These are phyloP conservation scores for Cephus cinctus DNA, from an alignment of 1,140 invertebrate species.

Conservation along the genomic window DNA sequence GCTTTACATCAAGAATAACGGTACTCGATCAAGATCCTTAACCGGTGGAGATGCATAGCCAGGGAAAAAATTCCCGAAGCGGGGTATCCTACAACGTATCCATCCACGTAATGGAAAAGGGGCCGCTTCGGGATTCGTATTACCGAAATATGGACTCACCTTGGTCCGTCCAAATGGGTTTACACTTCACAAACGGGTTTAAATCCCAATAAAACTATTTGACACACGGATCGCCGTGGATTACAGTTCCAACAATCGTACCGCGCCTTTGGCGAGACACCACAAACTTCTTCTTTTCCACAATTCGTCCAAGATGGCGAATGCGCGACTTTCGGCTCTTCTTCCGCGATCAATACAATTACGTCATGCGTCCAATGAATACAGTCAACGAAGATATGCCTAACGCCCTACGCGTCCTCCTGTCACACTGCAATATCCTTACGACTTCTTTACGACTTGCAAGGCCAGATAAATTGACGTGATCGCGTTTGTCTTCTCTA, in stretches of 20 bases:
- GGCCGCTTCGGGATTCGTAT: too few relatives aligned
- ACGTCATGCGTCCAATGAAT: conserved; percentile 56
- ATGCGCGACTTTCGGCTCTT: conserved; percentile 50
- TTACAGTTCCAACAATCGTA: conserved; percentile 44
- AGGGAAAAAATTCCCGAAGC: too few relatives aligned
- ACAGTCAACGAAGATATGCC: conserved; percentile 21
- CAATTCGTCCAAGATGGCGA: conserved; percentile 60
- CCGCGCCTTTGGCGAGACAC: conserved; percentile 44
- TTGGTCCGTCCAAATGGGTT: conserved; percentile 72
- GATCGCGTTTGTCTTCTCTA: too few relatives aligned
- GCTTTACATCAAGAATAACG: too few relatives aligned
- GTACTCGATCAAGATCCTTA: too few relatives aligned
- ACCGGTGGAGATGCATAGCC: too few relatives aligned
- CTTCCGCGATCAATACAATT: conserved; percentile 62
- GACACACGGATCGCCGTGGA: conserved; percentile 59
- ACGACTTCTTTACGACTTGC: too few relatives aligned
- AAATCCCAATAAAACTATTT: conserved; percentile 55
- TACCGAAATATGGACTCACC: conserved; percentile 55
- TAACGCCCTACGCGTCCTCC: conserved; percentile 5
- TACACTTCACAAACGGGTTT: conserved; percentile 62
- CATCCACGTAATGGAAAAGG: too few relatives aligned
- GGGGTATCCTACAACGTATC: too few relatives aligned
- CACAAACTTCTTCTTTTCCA: conserved; percentile 50
- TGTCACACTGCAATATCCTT: neutral
- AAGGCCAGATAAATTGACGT: too few relatives aligned